These are phyloP conservation scores for Brachyhypopomus gauderio DNA, from an alignment of 2,113 vertebrate species.

Conservation along the genomic window DNA sequence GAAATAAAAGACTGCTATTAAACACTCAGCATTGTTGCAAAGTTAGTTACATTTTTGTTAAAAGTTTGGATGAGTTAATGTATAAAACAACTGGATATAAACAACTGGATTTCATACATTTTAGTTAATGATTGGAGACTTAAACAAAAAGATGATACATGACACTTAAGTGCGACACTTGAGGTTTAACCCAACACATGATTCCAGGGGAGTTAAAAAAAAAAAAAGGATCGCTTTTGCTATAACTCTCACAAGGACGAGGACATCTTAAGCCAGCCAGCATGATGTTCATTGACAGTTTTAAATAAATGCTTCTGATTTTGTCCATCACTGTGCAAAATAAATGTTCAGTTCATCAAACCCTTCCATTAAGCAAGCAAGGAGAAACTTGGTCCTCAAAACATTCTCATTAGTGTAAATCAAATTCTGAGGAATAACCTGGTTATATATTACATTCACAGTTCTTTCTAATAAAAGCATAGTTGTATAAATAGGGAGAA, in stretches of 20 bases:
- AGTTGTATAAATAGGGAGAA: background rate
- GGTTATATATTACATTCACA: background rate
- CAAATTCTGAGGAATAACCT: background rate
- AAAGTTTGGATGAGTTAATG: background rate
- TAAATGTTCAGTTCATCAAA: background rate
- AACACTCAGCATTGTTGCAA: slow-evolving; percentile 54
- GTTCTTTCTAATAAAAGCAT: background rate
- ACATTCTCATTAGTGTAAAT: background rate
- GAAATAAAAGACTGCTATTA: slow-evolving; percentile 77
- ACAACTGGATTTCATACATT: background rate
- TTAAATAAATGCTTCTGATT: background rate
- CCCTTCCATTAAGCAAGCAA: too few relatives aligned
- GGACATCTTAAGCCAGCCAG: background rate
- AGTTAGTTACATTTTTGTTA: background rate
- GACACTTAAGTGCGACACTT: background rate
- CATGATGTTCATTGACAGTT: background rate
- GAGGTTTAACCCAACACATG: background rate
- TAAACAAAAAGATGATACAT: background rate
- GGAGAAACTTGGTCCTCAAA: background rate
- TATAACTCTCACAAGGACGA: background rate
- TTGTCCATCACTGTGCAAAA: background rate
- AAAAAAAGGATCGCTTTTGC: too few relatives aligned
- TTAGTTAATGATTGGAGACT: background rate
- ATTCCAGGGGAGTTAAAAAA: too few relatives aligned
- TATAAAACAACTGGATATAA: background rate